Evolutionary conservation across 2,888 invertebrate species (phyloP), one percentile per base, ranked within the genome.

Genomic region (Watsonalla binaria): DNA sequence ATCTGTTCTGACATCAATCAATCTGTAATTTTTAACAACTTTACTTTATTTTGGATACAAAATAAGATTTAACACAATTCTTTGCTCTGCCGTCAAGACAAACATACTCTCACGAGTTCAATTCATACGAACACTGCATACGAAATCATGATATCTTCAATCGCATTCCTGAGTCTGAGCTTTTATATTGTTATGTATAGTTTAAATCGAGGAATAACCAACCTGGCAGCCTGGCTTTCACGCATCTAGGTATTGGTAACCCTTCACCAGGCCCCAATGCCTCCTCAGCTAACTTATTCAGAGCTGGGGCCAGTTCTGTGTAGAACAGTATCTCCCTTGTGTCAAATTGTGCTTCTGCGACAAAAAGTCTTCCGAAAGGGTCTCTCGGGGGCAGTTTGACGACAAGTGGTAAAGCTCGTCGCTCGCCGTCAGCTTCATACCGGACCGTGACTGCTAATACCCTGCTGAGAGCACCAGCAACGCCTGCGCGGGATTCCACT

Each of bases 321-420:
- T 96, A 96, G 85, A 96, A 96, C 63, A 95, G 93, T 68, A 96
- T 96, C 84, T 96, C 96, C 57, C 96, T 90, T 6, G 95, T 92
- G 80, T 96, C 96, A 76, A 96, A 96, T 78, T 96, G 95, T 0
- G 95, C 95, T 77, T 96, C 95, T 33, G 95, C 95, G 57, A 96
- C 95, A 80, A 96, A 96, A 64, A 94, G 94, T 53, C 96, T 90
- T 58, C 94, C 95, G 80, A 95, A 96, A 0, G 95, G 95, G 77
- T 96, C 96, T 65, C 94, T 92, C 0, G 96, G 96, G 35, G 96
- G 92, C 51, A 96, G 89, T 78, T 96, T 96, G 58, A 96, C 94
- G 62, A 96, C 94, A 51, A 96, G 74, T 79, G 84, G 92, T 59
- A 86, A 70, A 54, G 79, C 76, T 70, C 80, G 78, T 58, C 70